A percentile compares a stretch with the other conserved stretches of the same genome.
phyloP scores from a whole-genome alignment of 1,140 invertebrate genomes.

The Conus betulinus region DNA sequence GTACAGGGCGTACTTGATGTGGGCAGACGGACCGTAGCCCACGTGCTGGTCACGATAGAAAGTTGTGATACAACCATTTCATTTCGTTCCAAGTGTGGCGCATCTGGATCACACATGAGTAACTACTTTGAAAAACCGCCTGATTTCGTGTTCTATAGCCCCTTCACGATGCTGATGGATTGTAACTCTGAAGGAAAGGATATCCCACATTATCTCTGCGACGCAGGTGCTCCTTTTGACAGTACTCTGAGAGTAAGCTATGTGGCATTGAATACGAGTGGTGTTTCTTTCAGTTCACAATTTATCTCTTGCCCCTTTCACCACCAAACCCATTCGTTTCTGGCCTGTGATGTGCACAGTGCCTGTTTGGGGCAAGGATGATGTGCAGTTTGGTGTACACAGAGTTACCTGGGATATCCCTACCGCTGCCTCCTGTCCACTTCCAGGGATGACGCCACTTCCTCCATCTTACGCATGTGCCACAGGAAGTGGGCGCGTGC shows the following conservation, averaged over 20 bases:
- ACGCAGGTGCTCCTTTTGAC: not conserved
- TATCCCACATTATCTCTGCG: not conserved
- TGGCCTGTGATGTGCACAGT: conserved; percentile 15
- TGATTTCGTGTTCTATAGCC: not conserved
- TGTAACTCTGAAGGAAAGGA: too few species aligned
- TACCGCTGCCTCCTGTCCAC: not conserved
- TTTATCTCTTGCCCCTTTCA: not conserved
- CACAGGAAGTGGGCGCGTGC: not conserved
- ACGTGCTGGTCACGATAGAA: not conserved
- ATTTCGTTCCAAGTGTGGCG: not conserved
- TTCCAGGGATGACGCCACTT: not conserved
- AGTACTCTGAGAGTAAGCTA: not conserved
- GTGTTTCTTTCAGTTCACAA: too few species aligned
- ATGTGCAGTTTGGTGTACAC: not conserved
- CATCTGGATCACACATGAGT: too few species aligned
- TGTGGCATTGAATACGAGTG: not conserved
- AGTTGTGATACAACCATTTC: not conserved
- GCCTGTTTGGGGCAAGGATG: not conserved
- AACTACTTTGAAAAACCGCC: too few species aligned
- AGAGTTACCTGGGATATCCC: not conserved
- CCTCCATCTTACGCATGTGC: conserved; percentile 12
- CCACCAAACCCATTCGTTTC: conserved; percentile 8
- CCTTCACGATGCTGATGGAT: too few species aligned
- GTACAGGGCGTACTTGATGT: not conserved
- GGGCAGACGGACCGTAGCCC: not conserved